A percentile compares a stretch with the other conserved stretches of the same genome.
These are phyloP conservation scores for Myrmecophaga tridactyla DNA, from an alignment of 2,113 vertebrate species.

Conservation along the genomic window DNA sequence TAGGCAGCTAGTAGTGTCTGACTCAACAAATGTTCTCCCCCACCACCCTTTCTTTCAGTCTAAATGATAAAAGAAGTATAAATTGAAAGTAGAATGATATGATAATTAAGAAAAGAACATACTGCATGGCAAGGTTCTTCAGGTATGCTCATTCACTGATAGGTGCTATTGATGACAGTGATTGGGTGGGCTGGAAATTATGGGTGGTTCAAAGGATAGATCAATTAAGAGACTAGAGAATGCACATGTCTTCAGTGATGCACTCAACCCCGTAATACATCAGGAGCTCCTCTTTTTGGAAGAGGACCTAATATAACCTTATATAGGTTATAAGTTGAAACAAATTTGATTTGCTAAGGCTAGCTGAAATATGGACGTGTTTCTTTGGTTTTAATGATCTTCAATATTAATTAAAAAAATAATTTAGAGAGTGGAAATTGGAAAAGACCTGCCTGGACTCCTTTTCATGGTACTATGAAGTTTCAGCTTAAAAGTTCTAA, in stretches of 20 bases:
- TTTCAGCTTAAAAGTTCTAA: slow-evolving; percentile 5
- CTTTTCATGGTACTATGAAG: background rate
- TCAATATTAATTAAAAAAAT: background rate
- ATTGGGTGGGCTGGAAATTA: background rate
- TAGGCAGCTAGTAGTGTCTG: background rate
- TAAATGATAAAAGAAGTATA: slow-evolving; percentile 11
- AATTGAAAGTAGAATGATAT: background rate
- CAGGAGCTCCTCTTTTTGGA: background rate
- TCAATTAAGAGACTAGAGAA: background rate
- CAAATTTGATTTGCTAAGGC: background rate
- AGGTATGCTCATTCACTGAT: background rate
- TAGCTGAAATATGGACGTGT: background rate
- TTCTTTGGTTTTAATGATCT: background rate
- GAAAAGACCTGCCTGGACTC: background rate
- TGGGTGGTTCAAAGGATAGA: background rate
- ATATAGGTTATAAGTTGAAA: background rate
- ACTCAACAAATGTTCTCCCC: background rate
- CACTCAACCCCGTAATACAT: background rate
- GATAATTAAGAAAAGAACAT: slow-evolving; percentile 1
- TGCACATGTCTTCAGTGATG: background rate
- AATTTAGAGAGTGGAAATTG: background rate
- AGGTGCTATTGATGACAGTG: background rate
- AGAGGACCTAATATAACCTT: background rate
- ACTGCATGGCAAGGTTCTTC: background rate
- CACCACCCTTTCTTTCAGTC: background rate